Evolutionary conservation across 2,113 vertebrate genomes (phyloP).

Genomic region (Odocoileus virginianus): DNA sequence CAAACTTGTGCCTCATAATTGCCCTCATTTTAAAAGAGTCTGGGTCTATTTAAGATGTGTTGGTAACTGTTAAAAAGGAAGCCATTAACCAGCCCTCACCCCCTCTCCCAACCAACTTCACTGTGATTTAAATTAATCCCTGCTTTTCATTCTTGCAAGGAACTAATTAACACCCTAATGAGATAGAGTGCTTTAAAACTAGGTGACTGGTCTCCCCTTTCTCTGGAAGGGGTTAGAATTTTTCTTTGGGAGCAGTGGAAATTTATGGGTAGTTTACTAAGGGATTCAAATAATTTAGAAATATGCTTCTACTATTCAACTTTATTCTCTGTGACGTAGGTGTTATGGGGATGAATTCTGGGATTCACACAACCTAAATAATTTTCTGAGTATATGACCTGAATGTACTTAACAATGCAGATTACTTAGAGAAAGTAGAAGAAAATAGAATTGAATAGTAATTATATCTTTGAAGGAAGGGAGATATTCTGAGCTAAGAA

Average conservation of each 20-base stretch:
- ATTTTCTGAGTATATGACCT: not conserved
- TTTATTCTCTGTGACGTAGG: not conserved
- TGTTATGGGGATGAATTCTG: not conserved
- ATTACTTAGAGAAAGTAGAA: constrained; percentile 12
- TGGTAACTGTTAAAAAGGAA: constrained; percentile 67
- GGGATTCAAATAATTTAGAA: constrained; percentile 42
- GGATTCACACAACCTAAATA: not conserved
- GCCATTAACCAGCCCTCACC: not conserved
- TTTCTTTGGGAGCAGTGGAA: constrained; percentile 2
- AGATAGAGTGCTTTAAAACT: constrained; percentile 24
- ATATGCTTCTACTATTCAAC: not conserved
- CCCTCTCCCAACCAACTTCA: not conserved
- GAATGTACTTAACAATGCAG: not conserved
- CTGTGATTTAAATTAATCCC: constrained; percentile 67
- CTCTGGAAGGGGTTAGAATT: not conserved
- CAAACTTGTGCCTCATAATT: constrained; percentile 36
- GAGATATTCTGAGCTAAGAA: not conserved
- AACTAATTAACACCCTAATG: constrained; percentile 43
- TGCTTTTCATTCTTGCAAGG: constrained; percentile 33
- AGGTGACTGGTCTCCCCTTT: not conserved
- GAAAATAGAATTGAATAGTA: not conserved
- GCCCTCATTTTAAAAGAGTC: constrained; percentile 52
- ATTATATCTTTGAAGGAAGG: not conserved
- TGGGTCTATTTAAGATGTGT: constrained; percentile 30
- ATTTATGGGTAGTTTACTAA: not conserved